A percentile compares a stretch with the other conserved stretches of the same genome.
These are phyloP conservation scores for Euwallacea fornicatus DNA, from an alignment of 1,140 invertebrate genomes.

Conservation along the genomic window DNA sequence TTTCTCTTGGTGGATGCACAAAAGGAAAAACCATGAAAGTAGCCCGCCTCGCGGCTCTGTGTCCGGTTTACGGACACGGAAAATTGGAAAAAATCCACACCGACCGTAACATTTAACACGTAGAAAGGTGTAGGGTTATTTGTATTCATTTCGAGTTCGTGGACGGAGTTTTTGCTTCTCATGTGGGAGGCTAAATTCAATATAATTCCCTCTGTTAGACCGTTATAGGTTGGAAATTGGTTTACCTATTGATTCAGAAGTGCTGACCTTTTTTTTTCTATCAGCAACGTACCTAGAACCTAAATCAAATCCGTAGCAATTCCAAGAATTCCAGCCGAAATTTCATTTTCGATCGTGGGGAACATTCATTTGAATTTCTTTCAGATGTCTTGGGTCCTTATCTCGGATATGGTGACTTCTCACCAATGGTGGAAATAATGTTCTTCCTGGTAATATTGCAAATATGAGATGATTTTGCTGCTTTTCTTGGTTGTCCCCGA, in stretches of 20 bases:
- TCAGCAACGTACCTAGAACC: too few relatives aligned
- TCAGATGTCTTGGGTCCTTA: too few relatives aligned
- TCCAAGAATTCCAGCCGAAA: too few relatives aligned
- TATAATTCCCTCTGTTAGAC: conserved; percentile 17
- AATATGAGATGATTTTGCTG: too few relatives aligned
- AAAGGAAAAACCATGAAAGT: conserved; percentile 2
- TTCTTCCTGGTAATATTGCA: too few relatives aligned
- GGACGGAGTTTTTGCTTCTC: conserved; percentile 18
- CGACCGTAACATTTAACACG: conserved; percentile 25
- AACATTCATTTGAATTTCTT: too few relatives aligned
- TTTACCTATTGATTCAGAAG: not conserved
- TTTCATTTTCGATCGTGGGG: too few relatives aligned
- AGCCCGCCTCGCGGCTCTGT: not conserved
- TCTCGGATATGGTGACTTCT: too few relatives aligned
- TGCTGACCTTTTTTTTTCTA: too few relatives aligned
- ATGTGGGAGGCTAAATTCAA: conserved; percentile 18
- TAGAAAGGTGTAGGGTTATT: conserved; percentile 24
- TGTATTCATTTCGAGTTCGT: conserved; percentile 27
- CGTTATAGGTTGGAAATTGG: not conserved
- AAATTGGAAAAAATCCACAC: conserved; percentile 19
- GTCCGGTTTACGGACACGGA: conserved; percentile 17
- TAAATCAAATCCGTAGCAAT: too few relatives aligned
- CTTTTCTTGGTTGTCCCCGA: too few relatives aligned
- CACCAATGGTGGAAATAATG: too few relatives aligned
- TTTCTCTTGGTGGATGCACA: conserved; percentile 19